Conservation (phyloP, 2,888 invertebrate genomes). For the Habroteleia sp. region DNA sequence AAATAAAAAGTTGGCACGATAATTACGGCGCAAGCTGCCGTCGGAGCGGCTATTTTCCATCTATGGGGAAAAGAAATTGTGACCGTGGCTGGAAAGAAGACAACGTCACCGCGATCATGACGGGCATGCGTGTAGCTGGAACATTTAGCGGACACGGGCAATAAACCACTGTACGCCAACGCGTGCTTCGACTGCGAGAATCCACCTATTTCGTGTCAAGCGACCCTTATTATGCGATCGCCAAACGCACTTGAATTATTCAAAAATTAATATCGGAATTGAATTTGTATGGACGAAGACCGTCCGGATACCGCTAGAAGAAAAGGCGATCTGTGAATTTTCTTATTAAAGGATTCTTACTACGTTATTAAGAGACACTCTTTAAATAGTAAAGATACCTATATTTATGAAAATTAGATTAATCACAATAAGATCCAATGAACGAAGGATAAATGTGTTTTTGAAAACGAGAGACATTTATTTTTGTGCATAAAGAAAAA, state of each 20-base stretch:
- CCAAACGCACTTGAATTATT: conserved; percentile 31
- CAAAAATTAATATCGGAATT: conserved; percentile 45
- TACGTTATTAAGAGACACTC: too few relatives aligned
- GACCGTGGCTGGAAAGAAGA: conserved; percentile 7
- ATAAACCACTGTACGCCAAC: conserved; percentile 62
- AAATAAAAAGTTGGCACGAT: conserved; percentile 48
- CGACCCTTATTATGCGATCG: conserved; percentile 47
- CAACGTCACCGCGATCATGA: conserved; percentile 22
- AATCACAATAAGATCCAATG: too few relatives aligned
- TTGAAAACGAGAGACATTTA: too few relatives aligned
- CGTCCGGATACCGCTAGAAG: too few relatives aligned
- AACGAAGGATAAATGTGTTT: too few relatives aligned
- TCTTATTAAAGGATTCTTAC: too few relatives aligned
- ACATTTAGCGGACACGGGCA: conserved; percentile 52
- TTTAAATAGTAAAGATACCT: too few relatives aligned
- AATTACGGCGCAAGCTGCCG: conserved; percentile 44
- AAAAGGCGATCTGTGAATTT: too few relatives aligned
- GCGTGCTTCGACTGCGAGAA: conserved; percentile 49
- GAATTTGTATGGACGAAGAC: conserved; percentile 30
- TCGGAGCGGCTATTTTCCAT: conserved; percentile 44
- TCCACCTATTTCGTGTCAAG: conserved; percentile 45
- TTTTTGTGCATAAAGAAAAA: too few relatives aligned
- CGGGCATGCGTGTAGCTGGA: conserved; percentile 58
- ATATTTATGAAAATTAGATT: too few relatives aligned
- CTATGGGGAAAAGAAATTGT: conserved; percentile 21